Evolutionary conservation across 2,797 vertebrate species (phyloP), one percentile per base, ranked within the genome.

Genomic region (Scomberomorus guttatus): DNA sequence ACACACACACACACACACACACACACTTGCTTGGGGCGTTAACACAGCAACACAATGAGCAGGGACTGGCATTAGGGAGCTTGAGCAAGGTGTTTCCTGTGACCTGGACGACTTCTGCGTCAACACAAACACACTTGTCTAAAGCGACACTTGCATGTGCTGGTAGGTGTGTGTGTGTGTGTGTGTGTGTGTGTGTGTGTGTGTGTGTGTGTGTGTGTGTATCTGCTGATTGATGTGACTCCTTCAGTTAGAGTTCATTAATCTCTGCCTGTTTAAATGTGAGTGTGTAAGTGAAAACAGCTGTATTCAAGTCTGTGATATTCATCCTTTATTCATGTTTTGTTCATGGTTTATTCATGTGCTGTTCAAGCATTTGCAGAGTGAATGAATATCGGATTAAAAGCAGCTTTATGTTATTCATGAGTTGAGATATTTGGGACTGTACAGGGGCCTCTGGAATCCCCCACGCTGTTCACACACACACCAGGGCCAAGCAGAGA

Each of bases 81-180:
- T 58, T 50, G 75, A 88, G 68, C 94, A 95, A 94, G 94, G 94
- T 95, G 94, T 91, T 95, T 94, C 95, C 94, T 95, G 91, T 89
- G 85, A 90, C 91, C 87, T 87, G 84, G 72, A 64, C 37, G 48
- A 77, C 80, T 84, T 89, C 89, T 86, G 80, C 69, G 77, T 91
- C 87, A 77, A 89, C 89, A 83, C 75, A 79, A 84, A 84, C 68
- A 50, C 66, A 50, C 81, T 75, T 18, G n/a, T 76, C 60, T 81
- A 66, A 58, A 77, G 39, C 79, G 57, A 71, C 74, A 75, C 70
- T n/a, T 10, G 46, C 56, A 32, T 59, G 77, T 54, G 56, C 32
- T 50, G 3, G 7, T 37, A 52, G 55, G 42, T 13, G 4, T 17
- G 44, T 18, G 44, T 18, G 42, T 44, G 9, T 37, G 37, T 44